Percentiles rank a stretch among this genome's conserved stretches.
Evolutionary conservation across 2,797 vertebrate species (phyloP).

Genomic region (Anguilla megastoma): DNA sequence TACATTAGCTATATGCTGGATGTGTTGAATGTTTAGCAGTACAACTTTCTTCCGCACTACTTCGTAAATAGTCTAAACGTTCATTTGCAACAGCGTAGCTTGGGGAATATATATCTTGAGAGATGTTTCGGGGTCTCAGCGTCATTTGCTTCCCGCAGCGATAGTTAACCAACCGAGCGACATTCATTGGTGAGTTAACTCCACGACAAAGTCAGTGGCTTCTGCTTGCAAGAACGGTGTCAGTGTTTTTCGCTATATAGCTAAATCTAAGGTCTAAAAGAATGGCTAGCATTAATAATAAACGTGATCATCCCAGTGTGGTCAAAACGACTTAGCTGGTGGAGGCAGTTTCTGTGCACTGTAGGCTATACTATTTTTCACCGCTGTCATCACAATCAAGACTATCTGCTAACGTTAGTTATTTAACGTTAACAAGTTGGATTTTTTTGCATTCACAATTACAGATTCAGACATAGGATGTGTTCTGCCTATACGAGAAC

Average conservation of each 20-base stretch:
- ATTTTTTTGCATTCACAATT: background rate
- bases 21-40: background rate
- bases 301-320: background rate
- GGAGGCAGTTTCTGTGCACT: background rate
- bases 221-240: background rate
- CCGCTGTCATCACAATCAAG: background rate
- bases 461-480: background rate
- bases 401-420: background rate
- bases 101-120: background rate
- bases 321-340: background rate
- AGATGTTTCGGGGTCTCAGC: background rate
- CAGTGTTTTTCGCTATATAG: background rate
- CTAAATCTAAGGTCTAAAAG: background rate
- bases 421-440: background rate
- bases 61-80: background rate
- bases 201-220: background rate
- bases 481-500: background rate
- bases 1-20: background rate
- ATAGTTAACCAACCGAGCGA: slow-evolving; percentile 12
- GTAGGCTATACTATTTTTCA: background rate
- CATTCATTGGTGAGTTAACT: slow-evolving; percentile 31
- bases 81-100: background rate
- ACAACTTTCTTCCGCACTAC: background rate
- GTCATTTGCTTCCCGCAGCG: slow-evolving; percentile 7
- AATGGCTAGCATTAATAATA: background rate